Evolutionary conservation across 92 coral and sea anemone species (phyloP).

Genomic region (Virgularia gustaviana): DNA sequence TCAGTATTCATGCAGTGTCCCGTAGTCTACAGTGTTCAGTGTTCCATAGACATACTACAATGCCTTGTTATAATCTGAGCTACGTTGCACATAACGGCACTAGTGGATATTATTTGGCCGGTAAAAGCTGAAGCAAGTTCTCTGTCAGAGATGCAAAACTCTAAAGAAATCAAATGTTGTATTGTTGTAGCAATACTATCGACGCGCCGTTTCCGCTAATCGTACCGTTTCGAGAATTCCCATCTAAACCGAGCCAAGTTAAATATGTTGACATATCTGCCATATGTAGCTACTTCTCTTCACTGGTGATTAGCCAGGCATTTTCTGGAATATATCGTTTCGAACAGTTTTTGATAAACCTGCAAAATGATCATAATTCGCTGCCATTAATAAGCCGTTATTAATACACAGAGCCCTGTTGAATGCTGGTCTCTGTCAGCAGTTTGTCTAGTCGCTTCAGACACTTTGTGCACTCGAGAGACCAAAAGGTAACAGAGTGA

Average conservation of each 20-base stretch:
- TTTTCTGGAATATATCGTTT: constrained; percentile 14
- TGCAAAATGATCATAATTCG: neutral
- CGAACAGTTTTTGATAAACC: constrained; percentile 2
- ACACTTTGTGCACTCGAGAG: constrained; percentile 42
- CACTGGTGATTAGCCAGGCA: constrained; percentile 52
- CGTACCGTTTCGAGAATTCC: constrained; percentile 39
- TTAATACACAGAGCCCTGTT: constrained; percentile 47
- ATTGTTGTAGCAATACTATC: constrained; percentile 21
- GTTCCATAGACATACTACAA: constrained; percentile 50
- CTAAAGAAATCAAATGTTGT: neutral
- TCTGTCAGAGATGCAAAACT: constrained; percentile 26
- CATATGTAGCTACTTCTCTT: constrained; percentile 46
- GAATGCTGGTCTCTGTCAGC: constrained; percentile 41
- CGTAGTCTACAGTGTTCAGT: too few relatives aligned
- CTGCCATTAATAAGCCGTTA: constrained; percentile 32
- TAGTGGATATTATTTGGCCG: constrained; percentile 48
- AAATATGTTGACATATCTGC: constrained; percentile 36
- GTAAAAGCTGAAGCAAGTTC: constrained; percentile 41
- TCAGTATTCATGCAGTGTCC: too few relatives aligned
- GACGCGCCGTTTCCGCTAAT: constrained; percentile 36
- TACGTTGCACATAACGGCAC: constrained; percentile 39
- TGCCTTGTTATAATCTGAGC: constrained; percentile 45
- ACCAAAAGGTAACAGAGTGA: constrained; percentile 48
- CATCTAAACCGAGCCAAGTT: constrained; percentile 48
- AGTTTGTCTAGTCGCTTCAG: constrained; percentile 46